Percentiles rank a stretch among this genome's conserved stretches.
phyloP scores from a whole-genome alignment of 2,113 vertebrate species.

The Eurypyga helias region DNA sequence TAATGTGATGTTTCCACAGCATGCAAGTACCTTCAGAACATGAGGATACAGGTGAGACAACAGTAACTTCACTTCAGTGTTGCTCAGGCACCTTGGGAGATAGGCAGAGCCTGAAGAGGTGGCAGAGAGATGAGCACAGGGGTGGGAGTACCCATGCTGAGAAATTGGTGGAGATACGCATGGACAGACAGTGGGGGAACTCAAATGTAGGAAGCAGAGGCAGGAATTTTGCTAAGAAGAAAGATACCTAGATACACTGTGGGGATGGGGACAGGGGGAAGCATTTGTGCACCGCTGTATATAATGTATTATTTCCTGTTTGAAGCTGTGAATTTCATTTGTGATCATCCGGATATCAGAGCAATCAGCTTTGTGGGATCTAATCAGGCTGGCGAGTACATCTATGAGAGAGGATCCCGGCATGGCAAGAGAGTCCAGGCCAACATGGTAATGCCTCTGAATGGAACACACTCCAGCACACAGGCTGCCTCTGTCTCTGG shows the following conservation, averaged over 20 bases:
- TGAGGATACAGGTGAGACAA: not conserved
- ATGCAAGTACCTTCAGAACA: not conserved
- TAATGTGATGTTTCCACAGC: not conserved
- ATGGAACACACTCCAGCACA: not conserved
- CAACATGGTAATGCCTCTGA: slow-evolving; percentile 88
- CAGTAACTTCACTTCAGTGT: not conserved
- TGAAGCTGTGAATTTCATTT: slow-evolving; percentile 94
- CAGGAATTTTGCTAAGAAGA: not conserved
- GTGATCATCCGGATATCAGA: slow-evolving; percentile 94
- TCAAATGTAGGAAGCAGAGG: not conserved
- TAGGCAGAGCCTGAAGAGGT: not conserved
- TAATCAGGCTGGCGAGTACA: slow-evolving; percentile 96
- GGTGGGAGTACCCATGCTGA: not conserved
- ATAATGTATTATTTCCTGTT: slow-evolving; percentile 60
- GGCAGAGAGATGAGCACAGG: not conserved
- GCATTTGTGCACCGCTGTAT: not conserved
- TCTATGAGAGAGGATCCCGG: slow-evolving; percentile 94
- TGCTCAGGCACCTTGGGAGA: not conserved
- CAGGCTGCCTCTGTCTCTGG: not conserved
- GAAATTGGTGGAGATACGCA: not conserved
- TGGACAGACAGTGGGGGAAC: not conserved
- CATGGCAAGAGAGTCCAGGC: slow-evolving; percentile 96
- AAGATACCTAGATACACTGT: not conserved
- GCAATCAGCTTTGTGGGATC: slow-evolving; percentile 99
- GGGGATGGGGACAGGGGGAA: not conserved